phyloP scores from a whole-genome alignment of 2,113 vertebrate species.

The Eupsittula cactorum region DNA sequence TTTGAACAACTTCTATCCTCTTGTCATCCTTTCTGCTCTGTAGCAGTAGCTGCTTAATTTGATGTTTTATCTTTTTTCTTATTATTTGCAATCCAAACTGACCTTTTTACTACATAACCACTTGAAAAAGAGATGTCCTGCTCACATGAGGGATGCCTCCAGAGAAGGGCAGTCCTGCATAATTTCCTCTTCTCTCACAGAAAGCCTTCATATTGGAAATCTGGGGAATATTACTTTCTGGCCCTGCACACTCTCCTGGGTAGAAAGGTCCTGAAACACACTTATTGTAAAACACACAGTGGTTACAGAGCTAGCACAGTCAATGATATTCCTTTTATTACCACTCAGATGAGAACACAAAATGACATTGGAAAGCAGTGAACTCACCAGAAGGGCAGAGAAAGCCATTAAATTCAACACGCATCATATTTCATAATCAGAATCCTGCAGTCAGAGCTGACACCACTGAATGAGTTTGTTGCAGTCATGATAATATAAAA shows the following conservation, averaged over 20 bases:
- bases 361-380: conserved; percentile 80
- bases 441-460: conserved; percentile 77
- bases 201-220: conserved; percentile 36
- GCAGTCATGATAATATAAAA: conserved; percentile 78
- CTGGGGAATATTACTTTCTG: conserved; percentile 65
- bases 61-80: not conserved
- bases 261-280: conserved; percentile 75
- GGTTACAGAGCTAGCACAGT: conserved; percentile 73
- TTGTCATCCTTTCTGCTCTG: not conserved
- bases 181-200: conserved; percentile 4
- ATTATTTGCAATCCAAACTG: not conserved
- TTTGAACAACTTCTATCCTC: not conserved
- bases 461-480: conserved; percentile 79
- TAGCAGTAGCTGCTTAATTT: not conserved
- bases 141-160: not conserved
- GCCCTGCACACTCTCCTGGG: conserved; percentile 65
- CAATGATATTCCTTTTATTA: conserved; percentile 81
- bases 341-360: conserved; percentile 80
- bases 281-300: conserved; percentile 81
- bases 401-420: conserved; percentile 81
- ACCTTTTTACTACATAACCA: conserved; percentile 40
- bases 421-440: conserved; percentile 86
- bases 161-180: conserved; percentile 27
- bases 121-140: conserved; percentile 52
- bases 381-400: conserved; percentile 81